Evolutionary conservation across 2,797 vertebrate genomes (phyloP).

Genomic region (Tadarida brasiliensis): DNA sequence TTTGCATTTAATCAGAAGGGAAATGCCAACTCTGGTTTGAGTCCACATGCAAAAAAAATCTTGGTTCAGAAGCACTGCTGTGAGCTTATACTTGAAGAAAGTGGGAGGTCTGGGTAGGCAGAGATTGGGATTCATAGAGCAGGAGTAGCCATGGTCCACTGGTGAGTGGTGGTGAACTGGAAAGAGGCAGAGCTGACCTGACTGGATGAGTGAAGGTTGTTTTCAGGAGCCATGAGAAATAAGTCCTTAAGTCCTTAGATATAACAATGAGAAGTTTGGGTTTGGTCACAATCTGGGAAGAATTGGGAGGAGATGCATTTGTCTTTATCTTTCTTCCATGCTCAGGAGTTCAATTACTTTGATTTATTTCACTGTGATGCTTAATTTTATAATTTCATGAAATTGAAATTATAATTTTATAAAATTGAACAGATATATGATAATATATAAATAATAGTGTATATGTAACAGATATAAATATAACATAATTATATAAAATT

Average conservation of each 20-base stretch:
- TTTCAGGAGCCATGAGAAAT: background rate
- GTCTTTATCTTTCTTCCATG: background rate
- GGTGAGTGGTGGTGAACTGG: background rate
- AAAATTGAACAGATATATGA: background rate
- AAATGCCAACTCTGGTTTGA: background rate
- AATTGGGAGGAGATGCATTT: background rate
- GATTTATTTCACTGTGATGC: background rate
- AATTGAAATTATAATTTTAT: background rate
- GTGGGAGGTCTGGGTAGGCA: background rate
- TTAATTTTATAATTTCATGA: background rate
- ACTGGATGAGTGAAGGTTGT: background rate
- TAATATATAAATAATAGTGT: background rate
- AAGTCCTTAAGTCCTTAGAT: background rate
- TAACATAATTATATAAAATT: background rate
- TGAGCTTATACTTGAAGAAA: background rate
- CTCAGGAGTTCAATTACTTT: background rate
- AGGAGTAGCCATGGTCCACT: accelerated
- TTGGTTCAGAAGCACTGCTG: background rate
- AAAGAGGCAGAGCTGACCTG: background rate
- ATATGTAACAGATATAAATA: background rate
- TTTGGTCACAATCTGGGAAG: background rate
- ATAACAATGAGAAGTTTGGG: background rate
- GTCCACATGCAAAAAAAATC: background rate
- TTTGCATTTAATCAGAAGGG: background rate
- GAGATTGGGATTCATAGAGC: background rate